Conservation (phyloP, 30 jellyfish, hydroid and myxozoan species). For the Aurelia sp. region DNA sequence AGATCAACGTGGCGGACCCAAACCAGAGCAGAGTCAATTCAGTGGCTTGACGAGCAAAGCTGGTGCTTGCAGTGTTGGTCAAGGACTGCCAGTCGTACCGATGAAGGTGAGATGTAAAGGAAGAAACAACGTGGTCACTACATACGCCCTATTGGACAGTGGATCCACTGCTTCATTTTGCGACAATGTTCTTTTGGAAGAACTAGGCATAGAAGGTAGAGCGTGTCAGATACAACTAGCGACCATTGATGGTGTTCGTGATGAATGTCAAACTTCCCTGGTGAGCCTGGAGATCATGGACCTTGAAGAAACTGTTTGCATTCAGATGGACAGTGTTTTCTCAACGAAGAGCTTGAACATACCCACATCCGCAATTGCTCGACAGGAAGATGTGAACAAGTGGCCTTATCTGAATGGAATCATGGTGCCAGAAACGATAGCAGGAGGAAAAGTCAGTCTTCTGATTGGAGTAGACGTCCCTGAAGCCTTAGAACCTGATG, state of each 20-base stretch:
- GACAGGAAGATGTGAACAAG: constrained; percentile 43
- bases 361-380: constrained; percentile 40
- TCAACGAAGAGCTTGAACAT: constrained; percentile 45
- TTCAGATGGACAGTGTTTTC: constrained; percentile 39
- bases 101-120: constrained; percentile 23
- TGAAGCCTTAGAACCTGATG: not conserved
- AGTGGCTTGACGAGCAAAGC: constrained; percentile 13
- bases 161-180: constrained; percentile 55
- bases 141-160: constrained; percentile 53
- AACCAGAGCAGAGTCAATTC: constrained; percentile 20
- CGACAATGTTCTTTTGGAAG: constrained; percentile 17
- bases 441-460: not conserved
- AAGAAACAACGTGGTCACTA: not conserved
- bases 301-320: constrained; percentile 37
- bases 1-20: not conserved
- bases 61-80: constrained; percentile 3
- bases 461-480: not conserved
- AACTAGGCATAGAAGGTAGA: constrained; percentile 38
- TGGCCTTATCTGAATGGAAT: constrained; percentile 16
- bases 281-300: constrained; percentile 39
- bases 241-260: constrained; percentile 46
- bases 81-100: constrained; percentile 59
- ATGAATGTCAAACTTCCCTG: constrained; percentile 13
- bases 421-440: not conserved
- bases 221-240: constrained; percentile 50